Percentiles rank a stretch among this genome's conserved stretches.
phyloP scores from a whole-genome alignment of 1,140 invertebrate genomes.

The Ostrea denselamellosa region DNA sequence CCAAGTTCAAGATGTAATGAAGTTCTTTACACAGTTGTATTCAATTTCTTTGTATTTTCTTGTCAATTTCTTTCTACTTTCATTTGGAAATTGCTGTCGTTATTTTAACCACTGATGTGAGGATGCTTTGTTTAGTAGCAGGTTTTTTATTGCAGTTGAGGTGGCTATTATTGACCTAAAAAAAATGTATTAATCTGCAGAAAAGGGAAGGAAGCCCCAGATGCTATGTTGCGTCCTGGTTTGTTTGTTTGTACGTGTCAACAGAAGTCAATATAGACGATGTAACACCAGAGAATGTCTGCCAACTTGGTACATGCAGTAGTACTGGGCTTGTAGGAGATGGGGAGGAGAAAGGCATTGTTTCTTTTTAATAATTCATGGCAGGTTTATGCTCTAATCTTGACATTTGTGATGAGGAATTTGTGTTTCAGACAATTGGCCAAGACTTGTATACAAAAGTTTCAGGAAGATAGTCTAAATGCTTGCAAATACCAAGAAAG shows the following conservation, averaged over 20 bases:
- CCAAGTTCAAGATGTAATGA: neutral
- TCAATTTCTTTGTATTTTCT: too few relatives aligned
- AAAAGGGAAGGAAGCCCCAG: neutral
- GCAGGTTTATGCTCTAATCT: neutral
- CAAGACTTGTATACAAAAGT: neutral
- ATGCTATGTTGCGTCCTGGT: neutral
- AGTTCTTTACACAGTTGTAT: too few relatives aligned
- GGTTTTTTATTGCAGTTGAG: neutral
- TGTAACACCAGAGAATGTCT: neutral
- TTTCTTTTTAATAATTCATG: neutral
- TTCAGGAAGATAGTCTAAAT: neutral
- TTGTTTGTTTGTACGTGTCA: slow-evolving; percentile 21
- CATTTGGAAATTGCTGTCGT: too few relatives aligned
- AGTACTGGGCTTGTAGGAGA: neutral
- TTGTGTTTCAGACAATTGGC: neutral
- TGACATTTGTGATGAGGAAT: slow-evolving; percentile 5
- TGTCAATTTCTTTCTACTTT: too few relatives aligned
- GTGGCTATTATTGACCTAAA: neutral
- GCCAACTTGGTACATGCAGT: neutral
- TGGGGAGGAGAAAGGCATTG: neutral
- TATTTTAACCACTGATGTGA: too few relatives aligned
- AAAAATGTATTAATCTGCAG: neutral
- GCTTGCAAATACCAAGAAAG: neutral
- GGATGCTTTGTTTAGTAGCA: neutral
- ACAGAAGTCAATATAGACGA: neutral